A percentile compares a stretch with the other conserved stretches of the same genome.
These are phyloP conservation scores for Phoenoteleia sp. DNA, from an alignment of 2,888 invertebrate species.

Conservation along the genomic window DNA sequence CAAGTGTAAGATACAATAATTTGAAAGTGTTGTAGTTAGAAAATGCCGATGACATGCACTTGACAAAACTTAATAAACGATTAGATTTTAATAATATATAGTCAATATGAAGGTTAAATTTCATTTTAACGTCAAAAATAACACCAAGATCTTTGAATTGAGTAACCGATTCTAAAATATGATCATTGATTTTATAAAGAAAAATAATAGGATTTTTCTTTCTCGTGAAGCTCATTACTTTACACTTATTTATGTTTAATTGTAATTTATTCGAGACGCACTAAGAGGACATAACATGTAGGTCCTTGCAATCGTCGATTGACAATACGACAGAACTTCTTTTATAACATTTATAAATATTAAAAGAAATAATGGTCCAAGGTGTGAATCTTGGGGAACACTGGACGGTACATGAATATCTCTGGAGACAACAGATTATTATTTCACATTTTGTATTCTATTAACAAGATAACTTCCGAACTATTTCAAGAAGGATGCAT, in stretches of 20 bases:
- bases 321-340: background rate
- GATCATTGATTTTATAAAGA: background rate
- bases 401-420: background rate
- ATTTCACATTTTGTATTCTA: slow-evolving; percentile 11
- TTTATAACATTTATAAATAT: slow-evolving; percentile 6
- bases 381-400: slow-evolving; percentile 5
- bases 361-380: slow-evolving; percentile 8
- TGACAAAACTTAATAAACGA: background rate
- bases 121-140: background rate
- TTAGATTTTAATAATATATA: background rate
- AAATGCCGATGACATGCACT: background rate
- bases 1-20: background rate
- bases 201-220: background rate
- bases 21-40: background rate
- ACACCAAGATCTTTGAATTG: slow-evolving; percentile 4
- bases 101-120: background rate
- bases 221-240: background rate
- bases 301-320: background rate
- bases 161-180: background rate
- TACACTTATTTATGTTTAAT: background rate
- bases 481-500: background rate
- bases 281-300: background rate
- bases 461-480: background rate
- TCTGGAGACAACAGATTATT: background rate
- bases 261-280: background rate